phyloP scores from a whole-genome alignment of 2,113 vertebrate species.

The Cichladusa arquata region DNA sequence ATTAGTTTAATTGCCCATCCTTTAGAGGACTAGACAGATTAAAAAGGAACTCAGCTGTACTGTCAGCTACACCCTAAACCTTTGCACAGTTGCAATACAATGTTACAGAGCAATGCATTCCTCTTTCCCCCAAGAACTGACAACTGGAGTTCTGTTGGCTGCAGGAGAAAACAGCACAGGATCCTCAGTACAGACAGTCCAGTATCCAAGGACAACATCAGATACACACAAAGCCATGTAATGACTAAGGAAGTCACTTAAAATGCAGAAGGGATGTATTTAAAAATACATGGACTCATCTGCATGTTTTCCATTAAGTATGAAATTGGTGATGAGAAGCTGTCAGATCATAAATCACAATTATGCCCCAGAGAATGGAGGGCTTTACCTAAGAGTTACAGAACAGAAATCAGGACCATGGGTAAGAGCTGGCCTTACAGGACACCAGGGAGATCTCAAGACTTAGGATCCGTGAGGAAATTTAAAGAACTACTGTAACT shows the following conservation, averaged over 20 bases:
- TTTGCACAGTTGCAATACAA: background rate
- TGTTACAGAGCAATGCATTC: background rate
- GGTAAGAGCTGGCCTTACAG: background rate
- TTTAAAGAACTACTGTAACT: background rate
- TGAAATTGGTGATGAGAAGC: background rate
- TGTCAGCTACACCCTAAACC: background rate
- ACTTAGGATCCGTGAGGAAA: background rate
- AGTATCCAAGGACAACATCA: background rate
- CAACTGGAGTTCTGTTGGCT: background rate
- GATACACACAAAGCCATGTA: background rate
- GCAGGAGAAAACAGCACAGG: background rate
- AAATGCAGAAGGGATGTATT: background rate
- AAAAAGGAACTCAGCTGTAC: background rate
- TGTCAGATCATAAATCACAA: background rate
- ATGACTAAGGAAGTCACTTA: background rate
- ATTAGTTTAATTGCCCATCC: background rate
- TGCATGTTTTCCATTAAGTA: background rate
- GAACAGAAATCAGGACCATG: background rate
- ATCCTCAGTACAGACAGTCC: background rate
- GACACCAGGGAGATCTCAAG: background rate
- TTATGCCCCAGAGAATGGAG: background rate
- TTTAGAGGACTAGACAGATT: background rate
- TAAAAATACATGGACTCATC: background rate
- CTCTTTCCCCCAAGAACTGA: background rate
- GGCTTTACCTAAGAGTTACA: background rate